phyloP scores from a whole-genome alignment of 2,113 vertebrate species.

The Aldabrachelys gigantea region DNA sequence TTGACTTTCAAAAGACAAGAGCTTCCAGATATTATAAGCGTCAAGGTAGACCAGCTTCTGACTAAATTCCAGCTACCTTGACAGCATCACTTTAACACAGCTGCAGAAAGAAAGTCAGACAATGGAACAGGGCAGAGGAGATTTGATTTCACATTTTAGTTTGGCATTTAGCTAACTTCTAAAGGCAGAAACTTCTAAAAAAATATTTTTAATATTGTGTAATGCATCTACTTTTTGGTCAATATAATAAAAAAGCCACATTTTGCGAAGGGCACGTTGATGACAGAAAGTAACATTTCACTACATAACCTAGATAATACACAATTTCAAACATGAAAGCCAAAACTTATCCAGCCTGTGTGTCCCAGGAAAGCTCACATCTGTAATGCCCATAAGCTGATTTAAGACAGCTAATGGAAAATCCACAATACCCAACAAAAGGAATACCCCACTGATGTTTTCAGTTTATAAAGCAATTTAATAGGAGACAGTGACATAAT shows the following conservation, averaged over 20 bases:
- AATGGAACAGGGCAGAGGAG: neutral
- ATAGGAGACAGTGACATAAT: neutral
- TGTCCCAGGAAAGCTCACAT: neutral
- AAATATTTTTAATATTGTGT: neutral
- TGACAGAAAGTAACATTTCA: neutral
- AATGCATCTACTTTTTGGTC: neutral
- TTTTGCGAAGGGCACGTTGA: neutral
- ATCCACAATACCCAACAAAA: neutral
- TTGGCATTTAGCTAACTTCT: neutral
- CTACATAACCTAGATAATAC: neutral
- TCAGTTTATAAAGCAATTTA: neutral
- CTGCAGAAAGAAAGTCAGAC: neutral
- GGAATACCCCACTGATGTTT: neutral
- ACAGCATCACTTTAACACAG: neutral
- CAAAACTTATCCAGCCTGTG: neutral
- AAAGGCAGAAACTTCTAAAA: neutral
- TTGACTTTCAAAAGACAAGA: constrained; percentile 9
- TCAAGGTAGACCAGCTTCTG: constrained; percentile 45
- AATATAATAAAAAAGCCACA: neutral
- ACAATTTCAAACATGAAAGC: neutral
- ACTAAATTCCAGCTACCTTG: constrained; percentile 30
- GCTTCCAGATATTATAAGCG: constrained; percentile 35
- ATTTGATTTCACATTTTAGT: constrained; percentile 10
- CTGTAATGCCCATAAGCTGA: neutral
- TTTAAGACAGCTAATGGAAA: neutral